Base-by-base conservation (phyloP, 2,888 invertebrate genomes). In the Hirtodrosophila histrioides region DNA sequence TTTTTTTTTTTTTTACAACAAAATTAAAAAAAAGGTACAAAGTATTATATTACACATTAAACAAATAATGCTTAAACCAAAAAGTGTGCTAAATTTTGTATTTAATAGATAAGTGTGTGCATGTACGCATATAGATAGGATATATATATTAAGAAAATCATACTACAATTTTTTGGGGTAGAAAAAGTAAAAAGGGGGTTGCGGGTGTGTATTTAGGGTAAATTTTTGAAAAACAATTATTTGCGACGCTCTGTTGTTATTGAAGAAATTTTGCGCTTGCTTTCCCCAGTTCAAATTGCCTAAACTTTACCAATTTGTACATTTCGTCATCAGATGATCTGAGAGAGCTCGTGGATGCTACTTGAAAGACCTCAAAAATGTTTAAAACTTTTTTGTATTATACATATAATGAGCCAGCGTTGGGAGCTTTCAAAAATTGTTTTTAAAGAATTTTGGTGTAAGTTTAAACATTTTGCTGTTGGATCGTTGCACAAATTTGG, bases 281-380 rank as follows among this genome's bases (percentile, higher is more conserved):
- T 9, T 31, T 50, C 9, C 10, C 3, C 62, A 55, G 55, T 49
- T 44, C 24, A 73, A 84, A 79, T 65, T 73, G 77, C 66, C 71
- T 72, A 79, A 86, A 84, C 88, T 85, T 86, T 75, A 89, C 84
- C 87, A 90, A 93, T 94, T 94, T 94, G 94, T 94, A 94, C 94
- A 94, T 94, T 93, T 93, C 91, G 93, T 93, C 94, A 94, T 94
- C 94, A 94, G 94, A 94, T 94, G 94, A 94, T 94, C 94, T 94
- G 94, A 92, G 91, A 91, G 90, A 89, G 90, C 90, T 85, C 82
- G 75, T 84, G 75, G 70, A 64, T 60, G 54, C 69, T 69, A 69
- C 62, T 69, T 69, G 69, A 77, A 77, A 74, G 73, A 68, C 39
- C 51, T 57, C 62, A 54, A 57, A 17, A 50, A 64, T 69, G 39